Evolutionary conservation across 2,888 invertebrate species (phyloP).

Genomic region (Diarsia rubi): DNA sequence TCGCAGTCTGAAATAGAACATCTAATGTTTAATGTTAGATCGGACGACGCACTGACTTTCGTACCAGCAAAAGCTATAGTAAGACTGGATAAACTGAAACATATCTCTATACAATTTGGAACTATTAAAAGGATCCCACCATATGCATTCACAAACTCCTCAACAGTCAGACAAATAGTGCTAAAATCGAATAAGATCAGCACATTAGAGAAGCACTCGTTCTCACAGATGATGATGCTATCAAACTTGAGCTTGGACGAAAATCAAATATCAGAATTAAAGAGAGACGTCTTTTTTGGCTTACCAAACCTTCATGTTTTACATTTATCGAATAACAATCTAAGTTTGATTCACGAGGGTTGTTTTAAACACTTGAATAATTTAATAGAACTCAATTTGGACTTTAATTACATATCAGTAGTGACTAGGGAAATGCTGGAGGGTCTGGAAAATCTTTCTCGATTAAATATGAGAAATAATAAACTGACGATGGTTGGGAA

Average conservation of each 20-base stretch:
- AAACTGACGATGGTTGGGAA: conserved; percentile 95
- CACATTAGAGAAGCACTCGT: conserved; percentile 92
- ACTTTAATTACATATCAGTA: conserved; percentile 94
- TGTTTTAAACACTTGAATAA: conserved; percentile 94
- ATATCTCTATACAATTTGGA: conserved; percentile 93
- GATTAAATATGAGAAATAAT: conserved; percentile 94
- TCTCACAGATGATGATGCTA: conserved; percentile 94
- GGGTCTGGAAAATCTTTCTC: conserved; percentile 93
- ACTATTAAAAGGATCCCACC: conserved; percentile 93
- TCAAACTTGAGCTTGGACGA: conserved; percentile 93
- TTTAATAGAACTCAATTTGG: conserved; percentile 95
- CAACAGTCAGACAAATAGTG: conserved; percentile 93
- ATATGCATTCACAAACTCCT: conserved; percentile 94
- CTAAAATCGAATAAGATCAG: conserved; percentile 93
- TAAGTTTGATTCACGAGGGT: conserved; percentile 96
- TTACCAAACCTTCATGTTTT: conserved; percentile 94
- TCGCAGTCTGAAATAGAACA: conserved; percentile 93
- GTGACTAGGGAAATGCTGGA: conserved; percentile 94
- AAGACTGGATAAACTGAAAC: conserved; percentile 92
- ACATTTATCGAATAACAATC: conserved; percentile 95
- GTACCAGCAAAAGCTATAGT: conserved; percentile 93
- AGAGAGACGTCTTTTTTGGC: conserved; percentile 94
- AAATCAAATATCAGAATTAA: conserved; percentile 94
- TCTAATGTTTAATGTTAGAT: conserved; percentile 93
- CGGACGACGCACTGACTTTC: conserved; percentile 93